A percentile compares a stretch with the other conserved stretches of the same genome.
phyloP scores from a whole-genome alignment of 2,113 vertebrate species.

The Mugil cephalus region DNA sequence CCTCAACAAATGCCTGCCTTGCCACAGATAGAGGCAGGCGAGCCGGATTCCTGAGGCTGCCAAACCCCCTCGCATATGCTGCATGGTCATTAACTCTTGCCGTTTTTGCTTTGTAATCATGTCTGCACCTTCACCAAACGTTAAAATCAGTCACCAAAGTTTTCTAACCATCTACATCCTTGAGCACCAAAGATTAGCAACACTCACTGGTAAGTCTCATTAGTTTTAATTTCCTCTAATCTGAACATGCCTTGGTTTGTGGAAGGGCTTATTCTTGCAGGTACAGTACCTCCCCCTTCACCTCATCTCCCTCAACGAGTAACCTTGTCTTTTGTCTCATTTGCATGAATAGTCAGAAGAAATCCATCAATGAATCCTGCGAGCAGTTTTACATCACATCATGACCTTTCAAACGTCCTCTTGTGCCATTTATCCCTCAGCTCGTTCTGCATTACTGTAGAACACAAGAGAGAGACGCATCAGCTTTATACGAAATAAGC shows the following conservation, averaged over 20 bases:
- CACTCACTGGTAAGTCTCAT: not conserved
- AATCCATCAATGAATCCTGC: slow-evolving; percentile 7
- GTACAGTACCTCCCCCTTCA: not conserved
- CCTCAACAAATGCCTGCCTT: slow-evolving; percentile 40
- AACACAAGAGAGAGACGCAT: not conserved
- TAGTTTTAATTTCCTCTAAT: not conserved
- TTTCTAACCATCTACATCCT: no score
- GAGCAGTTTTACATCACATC: not conserved
- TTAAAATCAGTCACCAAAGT: no score
- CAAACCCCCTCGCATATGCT: not conserved
- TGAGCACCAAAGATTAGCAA: not conserved
- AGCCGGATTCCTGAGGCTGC: not conserved
- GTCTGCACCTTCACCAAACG: no score
- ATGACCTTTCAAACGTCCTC: not conserved
- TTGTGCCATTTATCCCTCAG: slow-evolving; percentile 18
- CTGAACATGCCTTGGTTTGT: not conserved
- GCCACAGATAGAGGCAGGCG: not conserved
- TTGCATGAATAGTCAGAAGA: not conserved
- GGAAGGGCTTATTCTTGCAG: not conserved
- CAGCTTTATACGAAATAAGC: slow-evolving; percentile 17
- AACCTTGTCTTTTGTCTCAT: not conserved
- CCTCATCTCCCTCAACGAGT: not conserved
- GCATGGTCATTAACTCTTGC: not conserved
- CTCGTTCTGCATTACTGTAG: slow-evolving; percentile 16
- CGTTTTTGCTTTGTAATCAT: not conserved